These are phyloP conservation scores for Kuschelorhynchus macadamiae DNA, from an alignment of 2,888 invertebrate species.

Conservation along the genomic window DNA sequence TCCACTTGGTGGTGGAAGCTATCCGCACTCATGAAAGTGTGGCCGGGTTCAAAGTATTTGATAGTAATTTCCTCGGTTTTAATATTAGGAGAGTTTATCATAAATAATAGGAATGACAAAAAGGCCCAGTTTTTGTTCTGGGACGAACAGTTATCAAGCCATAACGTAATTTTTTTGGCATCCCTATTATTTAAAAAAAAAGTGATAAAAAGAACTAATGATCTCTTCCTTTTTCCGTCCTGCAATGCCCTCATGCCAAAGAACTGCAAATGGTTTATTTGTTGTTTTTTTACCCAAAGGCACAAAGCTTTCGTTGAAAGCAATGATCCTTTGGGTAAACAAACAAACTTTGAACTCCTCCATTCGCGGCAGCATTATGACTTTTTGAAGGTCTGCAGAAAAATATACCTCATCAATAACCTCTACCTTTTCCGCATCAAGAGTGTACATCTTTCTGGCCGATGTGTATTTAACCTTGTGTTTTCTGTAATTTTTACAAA, in stretches of 20 bases:
- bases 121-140: slow-evolving; percentile 40
- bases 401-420: no score
- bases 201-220: slow-evolving; percentile 29
- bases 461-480: no score
- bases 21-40: no score
- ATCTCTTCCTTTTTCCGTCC: no score
- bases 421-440: no score
- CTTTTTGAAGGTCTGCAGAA: no score
- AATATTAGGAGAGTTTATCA: slow-evolving; percentile 7
- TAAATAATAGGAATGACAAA: slow-evolving; percentile 42
- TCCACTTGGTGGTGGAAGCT: slow-evolving; percentile 23
- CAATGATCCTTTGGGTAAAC: slow-evolving; percentile 28
- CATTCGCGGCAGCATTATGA: slow-evolving; percentile 23
- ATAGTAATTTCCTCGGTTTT: slow-evolving; percentile 5
- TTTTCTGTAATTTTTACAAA: no score
- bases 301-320: slow-evolving; percentile 41
- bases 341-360: slow-evolving; percentile 32
- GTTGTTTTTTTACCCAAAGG: slow-evolving; percentile 25
- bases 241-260: slow-evolving; percentile 39
- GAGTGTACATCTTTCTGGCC: background rate
- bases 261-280: slow-evolving; percentile 22
- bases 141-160: no score
- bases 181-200: slow-evolving; percentile 34
- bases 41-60: slow-evolving; percentile 27
- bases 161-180: slow-evolving; percentile 17